These are phyloP conservation scores for Hydropsyche betteni DNA, from an alignment of 2,888 invertebrate genomes.

Conservation along the genomic window DNA sequence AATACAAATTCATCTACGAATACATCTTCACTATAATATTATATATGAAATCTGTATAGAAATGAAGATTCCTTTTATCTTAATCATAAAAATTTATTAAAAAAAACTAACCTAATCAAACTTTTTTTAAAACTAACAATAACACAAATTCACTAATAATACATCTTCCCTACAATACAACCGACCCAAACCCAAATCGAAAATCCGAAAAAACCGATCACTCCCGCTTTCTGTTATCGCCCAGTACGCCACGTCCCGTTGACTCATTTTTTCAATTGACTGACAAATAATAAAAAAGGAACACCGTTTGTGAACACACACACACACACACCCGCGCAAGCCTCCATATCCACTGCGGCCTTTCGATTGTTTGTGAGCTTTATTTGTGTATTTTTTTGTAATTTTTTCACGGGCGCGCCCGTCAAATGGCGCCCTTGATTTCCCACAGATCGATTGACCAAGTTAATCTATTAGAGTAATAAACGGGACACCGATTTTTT, in stretches of 20 bases:
- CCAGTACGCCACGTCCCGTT: conserved; percentile 41
- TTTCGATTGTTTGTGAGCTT: conserved; percentile 45
- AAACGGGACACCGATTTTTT: neutral
- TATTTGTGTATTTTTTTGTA: conserved; percentile 30
- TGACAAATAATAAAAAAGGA: conserved; percentile 51
- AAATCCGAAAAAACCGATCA: neutral
- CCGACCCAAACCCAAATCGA: too few relatives aligned
- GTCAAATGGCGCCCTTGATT: conserved; percentile 36
- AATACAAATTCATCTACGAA: too few relatives aligned
- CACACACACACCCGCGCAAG: neutral
- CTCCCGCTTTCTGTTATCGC: conserved; percentile 29
- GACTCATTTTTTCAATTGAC: conserved; percentile 51
- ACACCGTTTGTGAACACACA: conserved; percentile 36
- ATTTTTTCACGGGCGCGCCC: conserved; percentile 47
- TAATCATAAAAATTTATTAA: too few relatives aligned
- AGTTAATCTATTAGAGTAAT: conserved; percentile 28
- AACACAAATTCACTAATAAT: too few relatives aligned
- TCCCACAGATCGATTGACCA: conserved; percentile 28
- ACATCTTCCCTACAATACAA: too few relatives aligned
- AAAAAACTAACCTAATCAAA: too few relatives aligned
- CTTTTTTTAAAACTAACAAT: too few relatives aligned
- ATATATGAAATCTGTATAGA: too few relatives aligned
- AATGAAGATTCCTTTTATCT: too few relatives aligned
- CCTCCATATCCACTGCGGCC: conserved; percentile 34
- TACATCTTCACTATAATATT: too few relatives aligned